Percentiles rank a stretch among this genome's conserved stretches.
Evolutionary conservation across 2,888 invertebrate species (phyloP).

Genomic region (Biston stratarius): DNA sequence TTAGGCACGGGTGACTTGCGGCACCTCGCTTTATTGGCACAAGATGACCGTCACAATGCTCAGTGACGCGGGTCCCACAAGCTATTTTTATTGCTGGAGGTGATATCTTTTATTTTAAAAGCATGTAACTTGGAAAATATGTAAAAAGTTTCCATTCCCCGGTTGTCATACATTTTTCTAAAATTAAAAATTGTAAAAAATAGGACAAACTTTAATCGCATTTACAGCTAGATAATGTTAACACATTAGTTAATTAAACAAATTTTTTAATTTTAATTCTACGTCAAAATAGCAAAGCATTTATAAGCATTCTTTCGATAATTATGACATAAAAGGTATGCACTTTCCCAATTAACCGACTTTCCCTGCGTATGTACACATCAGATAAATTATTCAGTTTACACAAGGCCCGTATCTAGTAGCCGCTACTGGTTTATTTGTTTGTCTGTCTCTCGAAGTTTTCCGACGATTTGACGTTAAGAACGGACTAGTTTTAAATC

Average conservation of each 20-base stretch:
- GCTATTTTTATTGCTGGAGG: slow-evolving; percentile 40
- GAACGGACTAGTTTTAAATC: slow-evolving; percentile 31
- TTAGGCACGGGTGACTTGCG: slow-evolving; percentile 68
- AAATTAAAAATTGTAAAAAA: too few relatives aligned
- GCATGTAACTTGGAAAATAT: neutral
- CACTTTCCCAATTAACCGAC: slow-evolving; percentile 65
- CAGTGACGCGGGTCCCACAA: slow-evolving; percentile 44
- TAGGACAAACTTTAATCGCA: too few relatives aligned
- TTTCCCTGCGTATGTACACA: slow-evolving; percentile 59
- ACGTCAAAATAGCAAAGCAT: slow-evolving; percentile 30
- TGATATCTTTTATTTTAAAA: slow-evolving; percentile 5
- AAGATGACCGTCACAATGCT: slow-evolving; percentile 80
- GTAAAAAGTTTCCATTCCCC: neutral
- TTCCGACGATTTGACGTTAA: slow-evolving; percentile 25
- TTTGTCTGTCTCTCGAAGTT: slow-evolving; percentile 47
- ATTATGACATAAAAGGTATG: slow-evolving; percentile 55
- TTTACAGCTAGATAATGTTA: too few relatives aligned
- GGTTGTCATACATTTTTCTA: too few relatives aligned
- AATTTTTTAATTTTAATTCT: slow-evolving; percentile 5
- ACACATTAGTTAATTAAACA: neutral
- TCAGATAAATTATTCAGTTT: slow-evolving; percentile 65
- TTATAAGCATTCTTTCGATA: slow-evolving; percentile 35
- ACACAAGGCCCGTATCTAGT: slow-evolving; percentile 57
- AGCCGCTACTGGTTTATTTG: slow-evolving; percentile 68
- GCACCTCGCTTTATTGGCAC: slow-evolving; percentile 73